phyloP scores from a whole-genome alignment of 1,140 invertebrate genomes.

The Drosophila parabipectinata region DNA sequence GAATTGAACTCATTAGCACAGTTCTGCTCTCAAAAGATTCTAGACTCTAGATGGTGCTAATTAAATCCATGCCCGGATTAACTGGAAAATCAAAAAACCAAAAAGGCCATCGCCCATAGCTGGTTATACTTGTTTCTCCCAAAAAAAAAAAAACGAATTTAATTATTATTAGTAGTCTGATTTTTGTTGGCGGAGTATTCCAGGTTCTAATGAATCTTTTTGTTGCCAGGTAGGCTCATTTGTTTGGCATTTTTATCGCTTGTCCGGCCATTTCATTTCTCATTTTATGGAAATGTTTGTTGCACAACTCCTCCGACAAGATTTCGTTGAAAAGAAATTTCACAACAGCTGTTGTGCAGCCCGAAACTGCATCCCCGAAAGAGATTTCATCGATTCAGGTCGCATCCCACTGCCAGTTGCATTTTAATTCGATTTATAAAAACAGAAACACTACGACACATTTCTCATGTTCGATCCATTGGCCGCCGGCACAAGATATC shows the following conservation, averaged over 20 bases:
- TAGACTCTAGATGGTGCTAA: constrained; percentile 50
- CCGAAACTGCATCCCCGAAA: constrained; percentile 42
- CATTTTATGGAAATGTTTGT: constrained; percentile 36
- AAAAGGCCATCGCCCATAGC: constrained; percentile 54
- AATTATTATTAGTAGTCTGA: neutral
- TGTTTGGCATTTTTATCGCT: constrained; percentile 23
- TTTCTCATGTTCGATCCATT: constrained; percentile 37
- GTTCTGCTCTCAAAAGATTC: constrained; percentile 35
- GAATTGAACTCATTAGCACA: constrained; percentile 64
- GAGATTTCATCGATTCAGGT: constrained; percentile 72
- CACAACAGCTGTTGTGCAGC: constrained; percentile 30
- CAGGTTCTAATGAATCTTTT: constrained; percentile 31
- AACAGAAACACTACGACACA: constrained; percentile 29
- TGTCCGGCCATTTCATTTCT: neutral
- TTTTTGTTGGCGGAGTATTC: constrained; percentile 19
- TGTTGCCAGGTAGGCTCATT: constrained; percentile 39
- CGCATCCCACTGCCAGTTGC: constrained; percentile 63
- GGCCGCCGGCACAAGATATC: constrained; percentile 37
- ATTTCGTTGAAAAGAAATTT: constrained; percentile 42
- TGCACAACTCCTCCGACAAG: constrained; percentile 37
- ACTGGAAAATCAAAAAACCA: constrained; percentile 62
- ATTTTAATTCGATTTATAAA: constrained; percentile 39
- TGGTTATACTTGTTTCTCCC: constrained; percentile 48
- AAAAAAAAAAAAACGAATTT: constrained; percentile 1
- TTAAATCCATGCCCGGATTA: constrained; percentile 61